phyloP scores from a whole-genome alignment of 2,113 vertebrate species.

The Colius striatus region DNA sequence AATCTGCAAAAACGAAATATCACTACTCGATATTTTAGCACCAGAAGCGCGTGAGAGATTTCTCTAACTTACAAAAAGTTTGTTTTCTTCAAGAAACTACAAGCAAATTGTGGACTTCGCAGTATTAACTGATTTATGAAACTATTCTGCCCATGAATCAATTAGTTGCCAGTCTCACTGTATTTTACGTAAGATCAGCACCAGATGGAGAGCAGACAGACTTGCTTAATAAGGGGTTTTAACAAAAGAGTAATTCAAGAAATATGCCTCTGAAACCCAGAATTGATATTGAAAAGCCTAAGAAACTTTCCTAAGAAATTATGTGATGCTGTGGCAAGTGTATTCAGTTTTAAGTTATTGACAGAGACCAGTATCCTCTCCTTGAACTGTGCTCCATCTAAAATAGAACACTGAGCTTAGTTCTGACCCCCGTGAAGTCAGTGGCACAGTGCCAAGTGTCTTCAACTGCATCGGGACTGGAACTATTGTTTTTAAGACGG shows the following conservation, averaged over 20 bases:
- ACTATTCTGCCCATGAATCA: not conserved
- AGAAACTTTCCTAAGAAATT: not conserved
- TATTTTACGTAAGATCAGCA: conserved; percentile 35
- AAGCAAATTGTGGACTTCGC: not conserved
- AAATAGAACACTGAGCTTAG: not conserved
- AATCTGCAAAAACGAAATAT: not conserved
- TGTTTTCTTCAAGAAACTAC: not conserved
- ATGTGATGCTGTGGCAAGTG: not conserved
- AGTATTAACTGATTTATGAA: not conserved
- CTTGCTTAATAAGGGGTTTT: conserved; percentile 1
- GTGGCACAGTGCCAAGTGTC: not conserved
- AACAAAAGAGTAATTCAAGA: conserved; percentile 12
- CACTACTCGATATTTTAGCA: not conserved
- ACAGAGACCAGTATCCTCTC: not conserved
- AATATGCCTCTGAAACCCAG: not conserved
- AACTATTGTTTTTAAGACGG: not conserved
- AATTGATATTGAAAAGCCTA: not conserved
- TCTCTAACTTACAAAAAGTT: not conserved
- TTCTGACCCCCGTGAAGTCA: not conserved
- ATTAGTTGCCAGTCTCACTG: not conserved
- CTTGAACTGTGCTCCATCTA: not conserved
- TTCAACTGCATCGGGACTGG: not conserved
- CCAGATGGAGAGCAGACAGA: conserved; percentile 7
- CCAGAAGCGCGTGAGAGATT: not conserved
- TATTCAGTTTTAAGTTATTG: not conserved